Percentiles rank a stretch among this genome's conserved stretches.
These are phyloP conservation scores for Peromyscus maniculatus DNA, from an alignment of 2,113 vertebrate genomes.

Conservation along the genomic window DNA sequence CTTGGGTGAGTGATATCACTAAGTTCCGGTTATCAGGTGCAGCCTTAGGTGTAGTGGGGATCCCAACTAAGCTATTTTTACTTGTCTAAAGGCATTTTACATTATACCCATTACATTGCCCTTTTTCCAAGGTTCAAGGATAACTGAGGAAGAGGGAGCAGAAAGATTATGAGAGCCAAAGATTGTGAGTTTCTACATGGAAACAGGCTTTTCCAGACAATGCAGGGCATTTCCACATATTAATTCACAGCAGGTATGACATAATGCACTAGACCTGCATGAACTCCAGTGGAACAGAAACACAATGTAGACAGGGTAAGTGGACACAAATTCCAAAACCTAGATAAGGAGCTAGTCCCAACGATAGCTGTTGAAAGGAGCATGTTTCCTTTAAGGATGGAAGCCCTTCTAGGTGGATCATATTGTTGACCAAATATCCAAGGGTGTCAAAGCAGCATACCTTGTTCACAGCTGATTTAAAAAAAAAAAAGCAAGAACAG, in stretches of 20 bases:
- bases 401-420: not conserved
- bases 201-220: not conserved
- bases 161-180: not conserved
- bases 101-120: not conserved
- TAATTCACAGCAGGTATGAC: not conserved
- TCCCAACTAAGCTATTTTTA: not conserved
- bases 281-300: not conserved
- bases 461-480: not conserved
- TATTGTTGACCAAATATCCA: not conserved
- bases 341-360: not conserved
- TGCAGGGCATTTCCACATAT: not conserved
- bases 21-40: not conserved
- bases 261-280: not conserved
- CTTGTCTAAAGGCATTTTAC: not conserved
- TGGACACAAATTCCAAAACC: not conserved
- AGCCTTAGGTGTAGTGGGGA: not conserved
- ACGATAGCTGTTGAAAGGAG: not conserved
- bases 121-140: not conserved
- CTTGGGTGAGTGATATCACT: not conserved
- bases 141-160: not conserved
- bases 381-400: not conserved
- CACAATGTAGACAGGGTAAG: not conserved
- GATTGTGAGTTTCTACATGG: not conserved
- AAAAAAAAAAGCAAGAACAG: not conserved
- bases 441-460: not conserved